Base-by-base conservation (phyloP, 1,140 invertebrate genomes). In the Cryptotermes secundus region DNA sequence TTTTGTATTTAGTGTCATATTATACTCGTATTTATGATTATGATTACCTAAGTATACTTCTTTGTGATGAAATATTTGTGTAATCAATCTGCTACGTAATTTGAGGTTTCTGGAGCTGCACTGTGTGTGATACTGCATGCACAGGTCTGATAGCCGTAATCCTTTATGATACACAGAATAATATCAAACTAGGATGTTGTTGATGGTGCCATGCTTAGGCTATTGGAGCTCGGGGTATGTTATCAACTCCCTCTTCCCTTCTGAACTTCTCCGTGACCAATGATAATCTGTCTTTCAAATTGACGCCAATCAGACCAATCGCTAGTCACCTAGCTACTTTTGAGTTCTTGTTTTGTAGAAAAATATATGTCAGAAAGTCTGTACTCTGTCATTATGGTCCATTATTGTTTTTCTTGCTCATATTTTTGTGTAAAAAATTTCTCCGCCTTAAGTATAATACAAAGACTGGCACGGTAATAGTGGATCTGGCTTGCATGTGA, bases 381-480 rank as follows among this genome's bases (percentile, higher is more conserved):
- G 59, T 72, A 72, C 26, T 72, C n/a, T 72, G n/a, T 72, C 31
- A 72, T 72, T 72, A 72, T 72, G 59, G 59, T 31, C n/a, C 59
- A 72, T 72, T 72, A 72, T 72, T 31, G 31, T 72, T 72, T 72
- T 72, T 72, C 59, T 72, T 72, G 59, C n/a, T 72, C n/a, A 72
- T 72, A 72, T 72, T 72, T 72, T 72, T 72, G 59, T 72, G 14
- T 72, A 72, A 72, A 72, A 72, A 72, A 72, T 72, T 72, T 14
- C 59, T 10, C 59, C 7, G 53, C 1, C 59, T 72, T 59, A 59
- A 72, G 31, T 72, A 72, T 72, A 72, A 72, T n/a, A 72, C 26
- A 6, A 72, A 72, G 59, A 31, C 59, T 10, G 59, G 59, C 31
- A 72, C 59, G 10, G 26, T 72, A 72, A 72, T 72, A 72, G 59